phyloP scores from a whole-genome alignment of 1,140 invertebrate species.

The Microplitis mediator region DNA sequence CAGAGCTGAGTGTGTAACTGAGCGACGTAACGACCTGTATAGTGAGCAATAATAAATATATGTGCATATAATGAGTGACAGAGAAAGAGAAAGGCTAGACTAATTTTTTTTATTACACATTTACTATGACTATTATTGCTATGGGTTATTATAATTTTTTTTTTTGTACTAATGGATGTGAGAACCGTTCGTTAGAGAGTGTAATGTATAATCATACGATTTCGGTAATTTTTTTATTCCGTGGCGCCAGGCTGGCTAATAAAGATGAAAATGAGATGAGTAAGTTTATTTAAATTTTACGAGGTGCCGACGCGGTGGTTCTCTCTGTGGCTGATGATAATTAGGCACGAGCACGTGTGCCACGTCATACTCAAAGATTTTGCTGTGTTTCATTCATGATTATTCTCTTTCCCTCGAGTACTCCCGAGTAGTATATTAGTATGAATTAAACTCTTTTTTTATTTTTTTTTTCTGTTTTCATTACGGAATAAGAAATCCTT shows the following conservation, averaged over 20 bases:
- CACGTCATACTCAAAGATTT: constrained; percentile 31
- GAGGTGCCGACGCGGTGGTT: constrained; percentile 29
- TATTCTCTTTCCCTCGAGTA: constrained; percentile 17
- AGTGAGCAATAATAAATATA: background rate
- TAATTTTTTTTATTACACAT: background rate
- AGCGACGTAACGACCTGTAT: background rate
- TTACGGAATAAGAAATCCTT: background rate
- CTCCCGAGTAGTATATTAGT: constrained; percentile 1
- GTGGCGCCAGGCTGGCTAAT: constrained; percentile 29
- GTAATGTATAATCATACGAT: constrained; percentile 5
- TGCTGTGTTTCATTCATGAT: constrained; percentile 35
- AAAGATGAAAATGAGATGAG: constrained; percentile 37
- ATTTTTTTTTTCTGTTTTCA: background rate
- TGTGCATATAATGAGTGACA: background rate
- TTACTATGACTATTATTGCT: background rate
- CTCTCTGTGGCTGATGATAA: constrained; percentile 34
- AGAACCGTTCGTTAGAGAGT: background rate
- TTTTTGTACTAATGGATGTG: background rate
- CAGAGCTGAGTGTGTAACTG: background rate
- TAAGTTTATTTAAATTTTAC: constrained; percentile 41
- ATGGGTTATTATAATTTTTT: background rate
- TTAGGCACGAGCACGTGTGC: constrained; percentile 31
- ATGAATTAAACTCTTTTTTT: constrained; percentile 18
- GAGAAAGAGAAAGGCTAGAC: background rate
- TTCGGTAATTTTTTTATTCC: constrained; percentile 13